Conservation (phyloP, 2,888 invertebrate species). For the Chymomyza fuscimana region DNA sequence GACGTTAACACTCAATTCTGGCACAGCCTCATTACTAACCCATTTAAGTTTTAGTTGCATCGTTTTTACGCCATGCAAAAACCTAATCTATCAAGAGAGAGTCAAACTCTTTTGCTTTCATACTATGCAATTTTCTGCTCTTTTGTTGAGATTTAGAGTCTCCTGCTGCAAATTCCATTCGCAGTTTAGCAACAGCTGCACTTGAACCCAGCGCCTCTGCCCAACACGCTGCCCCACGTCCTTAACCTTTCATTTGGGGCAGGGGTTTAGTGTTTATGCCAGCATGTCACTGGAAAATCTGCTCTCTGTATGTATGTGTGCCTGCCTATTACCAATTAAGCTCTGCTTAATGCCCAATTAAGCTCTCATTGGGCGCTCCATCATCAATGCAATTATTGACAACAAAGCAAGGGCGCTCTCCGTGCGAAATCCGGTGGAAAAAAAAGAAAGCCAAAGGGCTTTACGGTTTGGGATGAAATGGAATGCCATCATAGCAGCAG, state of each 20-base stretch:
- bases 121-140: neutral
- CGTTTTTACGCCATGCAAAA: neutral
- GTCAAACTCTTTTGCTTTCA: neutral
- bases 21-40: neutral
- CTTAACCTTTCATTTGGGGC: neutral
- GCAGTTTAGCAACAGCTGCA: neutral
- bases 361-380: slow-evolving; percentile 36
- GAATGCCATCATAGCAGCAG: slow-evolving; percentile 23
- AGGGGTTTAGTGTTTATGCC: neutral
- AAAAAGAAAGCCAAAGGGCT: neutral
- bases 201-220: neutral
- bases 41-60: neutral
- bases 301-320: neutral
- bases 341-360: slow-evolving; percentile 70
- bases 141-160: neutral
- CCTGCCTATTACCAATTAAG: slow-evolving; percentile 67
- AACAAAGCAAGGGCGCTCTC: slow-evolving; percentile 59
- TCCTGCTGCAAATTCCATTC: neutral
- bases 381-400: slow-evolving; percentile 71
- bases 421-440: slow-evolving; percentile 45
- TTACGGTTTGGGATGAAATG: neutral
- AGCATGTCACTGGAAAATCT: neutral
- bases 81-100: neutral
- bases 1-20: neutral
- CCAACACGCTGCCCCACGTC: neutral